These are phyloP conservation scores for Euura lappo DNA, from an alignment of 1,140 invertebrate genomes.

Conservation along the genomic window DNA sequence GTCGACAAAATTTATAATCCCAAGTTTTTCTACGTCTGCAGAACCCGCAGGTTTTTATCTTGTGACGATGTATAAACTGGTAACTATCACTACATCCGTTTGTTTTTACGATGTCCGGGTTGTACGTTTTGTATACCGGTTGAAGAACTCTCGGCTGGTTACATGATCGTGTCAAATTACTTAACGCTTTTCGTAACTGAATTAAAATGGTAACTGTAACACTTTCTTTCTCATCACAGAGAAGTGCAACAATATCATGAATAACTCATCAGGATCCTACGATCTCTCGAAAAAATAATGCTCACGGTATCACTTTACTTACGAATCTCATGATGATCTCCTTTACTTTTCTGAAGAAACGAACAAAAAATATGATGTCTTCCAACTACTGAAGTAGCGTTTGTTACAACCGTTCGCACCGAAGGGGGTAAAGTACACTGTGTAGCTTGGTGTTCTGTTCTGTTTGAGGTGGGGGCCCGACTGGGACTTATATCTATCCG, in stretches of 20 bases:
- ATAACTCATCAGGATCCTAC: too few species aligned
- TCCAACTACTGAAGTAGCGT: conserved; percentile 26
- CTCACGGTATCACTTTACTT: conserved; percentile 20
- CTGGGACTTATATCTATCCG: conserved; percentile 49
- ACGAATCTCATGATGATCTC: conserved; percentile 33
- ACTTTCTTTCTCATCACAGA: too few species aligned
- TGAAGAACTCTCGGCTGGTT: not conserved
- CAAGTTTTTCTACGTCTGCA: too few species aligned
- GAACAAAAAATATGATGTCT: conserved; percentile 9
- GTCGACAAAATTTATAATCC: not conserved
- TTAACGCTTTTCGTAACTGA: not conserved
- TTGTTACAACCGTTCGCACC: conserved; percentile 25
- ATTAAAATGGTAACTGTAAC: too few species aligned
- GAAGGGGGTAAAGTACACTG: conserved; percentile 16
- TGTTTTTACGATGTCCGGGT: not conserved
- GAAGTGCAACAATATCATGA: too few species aligned
- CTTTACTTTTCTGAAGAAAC: conserved; percentile 2
- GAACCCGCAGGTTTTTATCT: too few species aligned
- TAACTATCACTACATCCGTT: too few species aligned
- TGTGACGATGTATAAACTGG: too few species aligned
- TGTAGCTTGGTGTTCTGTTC: conserved; percentile 34
- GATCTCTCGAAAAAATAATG: too few species aligned
- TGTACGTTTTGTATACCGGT: not conserved
- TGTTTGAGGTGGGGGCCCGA: conserved; percentile 46
- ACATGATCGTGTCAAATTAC: not conserved